These are phyloP conservation scores for Mythimna lalbum DNA, from an alignment of 2,888 invertebrate genomes.

Conservation along the genomic window DNA sequence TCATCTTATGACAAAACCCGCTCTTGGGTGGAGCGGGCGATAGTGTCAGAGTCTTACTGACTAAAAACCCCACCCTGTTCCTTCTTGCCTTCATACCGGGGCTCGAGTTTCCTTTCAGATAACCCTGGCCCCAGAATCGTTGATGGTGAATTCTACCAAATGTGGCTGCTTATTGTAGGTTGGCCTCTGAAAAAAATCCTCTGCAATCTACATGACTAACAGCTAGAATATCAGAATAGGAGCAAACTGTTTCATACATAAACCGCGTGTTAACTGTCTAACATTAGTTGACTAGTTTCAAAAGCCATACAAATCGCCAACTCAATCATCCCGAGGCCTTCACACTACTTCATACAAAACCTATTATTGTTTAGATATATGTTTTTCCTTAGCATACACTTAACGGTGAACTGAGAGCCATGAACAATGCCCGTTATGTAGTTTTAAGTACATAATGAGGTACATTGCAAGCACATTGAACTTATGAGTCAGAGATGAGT, in stretches of 20 bases:
- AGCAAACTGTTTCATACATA: not conserved
- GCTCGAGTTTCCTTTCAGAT: too few species aligned
- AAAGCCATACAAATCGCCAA: slow-evolving; percentile 2
- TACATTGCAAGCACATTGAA: slow-evolving; percentile 44
- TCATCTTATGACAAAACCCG: too few species aligned
- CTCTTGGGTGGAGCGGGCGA: too few species aligned
- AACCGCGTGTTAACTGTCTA: not conserved
- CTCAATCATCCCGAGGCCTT: slow-evolving; percentile 17
- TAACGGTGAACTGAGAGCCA: slow-evolving; percentile 44
- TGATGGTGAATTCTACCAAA: too few species aligned
- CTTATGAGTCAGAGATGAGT: slow-evolving; percentile 38
- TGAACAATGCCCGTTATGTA: slow-evolving; percentile 40
- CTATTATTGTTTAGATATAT: slow-evolving; percentile 22
- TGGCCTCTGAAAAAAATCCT: too few species aligned
- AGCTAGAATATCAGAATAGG: not conserved
- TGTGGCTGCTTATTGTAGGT: too few species aligned
- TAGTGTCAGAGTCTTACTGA: too few species aligned
- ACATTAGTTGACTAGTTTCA: slow-evolving; percentile 1
- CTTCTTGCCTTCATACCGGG: too few species aligned
- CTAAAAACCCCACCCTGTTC: too few species aligned
- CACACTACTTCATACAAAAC: slow-evolving; percentile 3
- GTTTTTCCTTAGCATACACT: slow-evolving; percentile 30
- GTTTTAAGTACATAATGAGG: slow-evolving; percentile 20
- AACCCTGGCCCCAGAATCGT: too few species aligned
- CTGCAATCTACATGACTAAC: too few species aligned